A percentile compares a stretch with the other conserved stretches of the same genome.
These are phyloP conservation scores for Erythrocercus mccallii DNA, from an alignment of 2,113 vertebrate genomes.

Conservation along the genomic window DNA sequence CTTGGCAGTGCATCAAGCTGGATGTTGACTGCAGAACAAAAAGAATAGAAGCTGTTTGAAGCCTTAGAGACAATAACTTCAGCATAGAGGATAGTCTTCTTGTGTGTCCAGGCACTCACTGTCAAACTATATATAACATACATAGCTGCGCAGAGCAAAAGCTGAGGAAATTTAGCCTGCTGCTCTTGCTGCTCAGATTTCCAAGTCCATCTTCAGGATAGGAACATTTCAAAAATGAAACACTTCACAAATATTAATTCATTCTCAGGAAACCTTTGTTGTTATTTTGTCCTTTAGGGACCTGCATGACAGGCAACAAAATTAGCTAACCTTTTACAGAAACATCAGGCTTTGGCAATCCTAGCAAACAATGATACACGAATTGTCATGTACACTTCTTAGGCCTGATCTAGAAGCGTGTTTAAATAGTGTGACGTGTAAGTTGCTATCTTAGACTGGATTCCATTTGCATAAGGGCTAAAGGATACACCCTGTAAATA, in stretches of 20 bases:
- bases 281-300: not conserved
- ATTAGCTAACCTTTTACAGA: not conserved
- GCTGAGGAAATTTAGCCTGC: not conserved
- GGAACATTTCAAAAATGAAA: not conserved
- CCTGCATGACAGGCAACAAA: not conserved
- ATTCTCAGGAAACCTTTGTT: not conserved
- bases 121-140: accelerated
- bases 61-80: not conserved
- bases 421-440: not conserved
- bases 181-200: not conserved
- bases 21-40: not conserved
- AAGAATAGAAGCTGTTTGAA: not conserved
- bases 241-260: not conserved
- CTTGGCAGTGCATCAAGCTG: not conserved
- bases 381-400: not conserved
- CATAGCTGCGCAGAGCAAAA: not conserved
- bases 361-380: accelerated
- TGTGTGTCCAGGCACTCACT: not conserved
- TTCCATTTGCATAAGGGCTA: not conserved
- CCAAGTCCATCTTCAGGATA: not conserved
- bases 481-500: constrained; percentile 24
- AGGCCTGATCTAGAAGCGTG: not conserved
- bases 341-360: not conserved
- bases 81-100: not conserved
- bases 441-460: not conserved